Conservation (phyloP, 2,113 vertebrate genomes). For the Microcebus griseorufus region DNA sequence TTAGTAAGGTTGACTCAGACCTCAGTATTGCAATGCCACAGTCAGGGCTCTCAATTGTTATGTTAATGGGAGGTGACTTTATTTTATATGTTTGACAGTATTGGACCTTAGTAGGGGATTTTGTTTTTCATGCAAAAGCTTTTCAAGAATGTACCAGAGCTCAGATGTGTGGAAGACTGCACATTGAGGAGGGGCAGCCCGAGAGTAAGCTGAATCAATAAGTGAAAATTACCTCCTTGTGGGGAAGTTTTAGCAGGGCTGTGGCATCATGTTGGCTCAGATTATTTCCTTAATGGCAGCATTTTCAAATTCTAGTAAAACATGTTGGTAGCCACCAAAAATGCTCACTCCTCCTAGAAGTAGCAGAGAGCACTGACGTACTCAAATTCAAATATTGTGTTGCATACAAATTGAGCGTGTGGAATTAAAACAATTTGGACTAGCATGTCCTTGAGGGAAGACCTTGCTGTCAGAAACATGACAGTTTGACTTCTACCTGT, state of each 20-base stretch:
- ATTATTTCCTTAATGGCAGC: constrained; percentile 10
- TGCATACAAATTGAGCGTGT: constrained; percentile 51
- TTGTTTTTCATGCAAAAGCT: constrained; percentile 50
- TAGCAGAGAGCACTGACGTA: neutral
- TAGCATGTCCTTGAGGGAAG: constrained; percentile 68
- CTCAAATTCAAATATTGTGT: neutral
- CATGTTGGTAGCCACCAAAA: neutral
- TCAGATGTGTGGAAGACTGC: constrained; percentile 51
- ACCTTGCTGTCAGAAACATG: constrained; percentile 60
- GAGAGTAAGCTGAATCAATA: constrained; percentile 11
- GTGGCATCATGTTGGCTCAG: constrained; percentile 26
- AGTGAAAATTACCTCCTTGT: constrained; percentile 47
- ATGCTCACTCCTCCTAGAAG: constrained; percentile 1
- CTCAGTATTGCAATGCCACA: constrained; percentile 69
- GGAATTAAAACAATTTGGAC: constrained; percentile 54
- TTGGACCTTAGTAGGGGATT: neutral
- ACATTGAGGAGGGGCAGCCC: constrained; percentile 77
- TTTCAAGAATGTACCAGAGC: constrained; percentile 53
- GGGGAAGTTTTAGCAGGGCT: constrained; percentile 62
- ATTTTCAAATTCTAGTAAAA: constrained; percentile 33
- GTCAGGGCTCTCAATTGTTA: neutral
- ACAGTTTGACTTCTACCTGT: constrained; percentile 24
- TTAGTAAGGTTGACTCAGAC: constrained; percentile 63
- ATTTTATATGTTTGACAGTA: neutral
- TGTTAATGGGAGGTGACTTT: neutral